Evolutionary conservation across 2,888 invertebrate species (phyloP).

Genomic region (Drosophila mettleri): DNA sequence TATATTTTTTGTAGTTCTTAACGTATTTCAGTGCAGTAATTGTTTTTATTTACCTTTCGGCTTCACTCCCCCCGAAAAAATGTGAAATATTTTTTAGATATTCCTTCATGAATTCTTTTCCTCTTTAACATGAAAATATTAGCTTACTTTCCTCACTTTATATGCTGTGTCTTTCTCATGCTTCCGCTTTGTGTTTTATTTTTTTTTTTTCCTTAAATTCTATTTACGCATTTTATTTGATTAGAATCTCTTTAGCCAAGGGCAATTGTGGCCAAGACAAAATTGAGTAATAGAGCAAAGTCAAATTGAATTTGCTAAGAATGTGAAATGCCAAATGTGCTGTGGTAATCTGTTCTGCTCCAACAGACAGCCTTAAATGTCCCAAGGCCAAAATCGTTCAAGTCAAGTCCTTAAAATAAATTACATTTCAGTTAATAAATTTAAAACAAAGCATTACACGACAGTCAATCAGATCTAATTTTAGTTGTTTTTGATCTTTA

Average conservation of each 20-base stretch:
- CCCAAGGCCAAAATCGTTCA: constrained; percentile 22
- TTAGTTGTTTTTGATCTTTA: not conserved
- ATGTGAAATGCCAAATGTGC: constrained; percentile 44
- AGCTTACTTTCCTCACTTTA: constrained; percentile 46
- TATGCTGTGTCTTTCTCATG: constrained; percentile 23
- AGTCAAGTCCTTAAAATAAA: constrained; percentile 3
- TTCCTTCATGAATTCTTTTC: constrained; percentile 7
- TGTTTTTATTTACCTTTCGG: constrained; percentile 52
- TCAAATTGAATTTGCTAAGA: constrained; percentile 66
- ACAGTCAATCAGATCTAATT: not conserved
- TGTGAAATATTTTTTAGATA: constrained; percentile 31
- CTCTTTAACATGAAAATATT: constrained; percentile 46
- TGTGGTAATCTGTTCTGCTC: constrained; percentile 11
- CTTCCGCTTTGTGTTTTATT: constrained; percentile 39
- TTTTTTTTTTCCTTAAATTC: constrained; percentile 49
- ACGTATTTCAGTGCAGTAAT: constrained; percentile 41
- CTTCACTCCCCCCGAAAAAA: constrained; percentile 26
- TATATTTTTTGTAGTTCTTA: constrained; percentile 31
- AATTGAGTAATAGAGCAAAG: constrained; percentile 64
- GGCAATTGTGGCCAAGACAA: constrained; percentile 44
- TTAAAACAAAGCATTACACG: constrained; percentile 19
- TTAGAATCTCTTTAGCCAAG: constrained; percentile 51
- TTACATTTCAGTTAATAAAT: constrained; percentile 23
- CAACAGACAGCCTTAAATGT: constrained; percentile 8
- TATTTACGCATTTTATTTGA: constrained; percentile 72